Base-by-base conservation (phyloP, 2,113 vertebrate species). In the Gambusia affinis region DNA sequence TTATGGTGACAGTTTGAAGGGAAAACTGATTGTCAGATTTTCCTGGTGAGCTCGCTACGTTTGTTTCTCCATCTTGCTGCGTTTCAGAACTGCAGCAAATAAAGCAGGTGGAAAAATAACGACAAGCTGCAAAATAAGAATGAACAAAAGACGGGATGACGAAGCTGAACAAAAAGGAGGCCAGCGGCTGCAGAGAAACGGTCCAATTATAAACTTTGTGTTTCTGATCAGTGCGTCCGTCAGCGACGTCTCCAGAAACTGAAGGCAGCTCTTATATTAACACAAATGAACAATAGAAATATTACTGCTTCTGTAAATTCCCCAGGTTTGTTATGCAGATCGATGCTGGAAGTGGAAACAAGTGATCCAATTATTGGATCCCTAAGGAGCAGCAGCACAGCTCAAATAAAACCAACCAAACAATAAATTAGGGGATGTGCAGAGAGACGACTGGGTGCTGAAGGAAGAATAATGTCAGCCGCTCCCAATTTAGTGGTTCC, bases 361-460 rank as follows among this genome's bases (percentile, higher is more conserved):
- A 64, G 28, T 71, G 60, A 80, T 79, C 83, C 78, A 83, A 89
- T 86, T 87, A 92, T n/a, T 67, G 67, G 72, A 14, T 51, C 44
- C 47, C 74, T 39, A 4, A 47, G 73, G 65, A 31, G 72, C 69
- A 8, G 67, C 67, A 44, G 69, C 30, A 27, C 27, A 57, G 78
- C 74, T 88, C 44, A 80, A 80, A 76, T 74, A 75, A 42, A 72
- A 31, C 17, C 57, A 37, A 57, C 27, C 51, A 62, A 31, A 33
- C 66, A 7, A 80, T 82, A 63, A 85, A 85, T 87, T 73, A 82
- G 37, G 75, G 11, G 42, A 64, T 15, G n/a, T 64, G 35, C 31
- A 1, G 19, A 70, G 22, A 22, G 67, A 72, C 1, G 30, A 12
- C 39, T 39, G 60, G 60, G 27, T 72, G 54, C 17, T 65, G 12